Evolutionary conservation across 2,888 invertebrate genomes (phyloP).

Genomic region (Girardia tigrina): DNA sequence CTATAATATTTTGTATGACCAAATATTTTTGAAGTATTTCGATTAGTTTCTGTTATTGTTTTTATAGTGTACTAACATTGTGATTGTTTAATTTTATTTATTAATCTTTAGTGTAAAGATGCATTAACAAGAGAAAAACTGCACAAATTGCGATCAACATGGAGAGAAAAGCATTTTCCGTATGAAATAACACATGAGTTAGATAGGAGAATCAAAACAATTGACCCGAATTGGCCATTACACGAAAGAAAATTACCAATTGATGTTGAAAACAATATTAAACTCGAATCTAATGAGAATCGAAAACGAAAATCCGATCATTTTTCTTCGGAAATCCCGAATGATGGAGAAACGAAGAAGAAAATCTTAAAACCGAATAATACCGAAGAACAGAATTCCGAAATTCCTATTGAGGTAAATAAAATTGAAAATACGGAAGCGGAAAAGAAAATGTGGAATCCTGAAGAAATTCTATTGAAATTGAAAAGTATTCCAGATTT

Average conservation of each 20-base stretch:
- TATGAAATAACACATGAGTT: background rate
- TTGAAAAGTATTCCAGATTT: background rate
- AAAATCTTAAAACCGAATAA: background rate
- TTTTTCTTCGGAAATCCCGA: background rate
- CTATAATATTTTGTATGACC: too few relatives aligned
- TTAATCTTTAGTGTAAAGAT: constrained; percentile 28
- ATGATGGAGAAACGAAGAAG: too few relatives aligned
- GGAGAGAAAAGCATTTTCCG: constrained; percentile 24
- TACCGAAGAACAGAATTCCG: too few relatives aligned
- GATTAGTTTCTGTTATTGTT: too few relatives aligned
- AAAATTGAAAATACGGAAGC: background rate
- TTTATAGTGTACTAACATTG: too few relatives aligned
- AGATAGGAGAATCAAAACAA: constrained; percentile 18
- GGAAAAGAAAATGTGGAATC: background rate
- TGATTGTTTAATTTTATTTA: too few relatives aligned
- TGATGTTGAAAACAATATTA: background rate
- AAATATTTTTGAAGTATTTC: too few relatives aligned
- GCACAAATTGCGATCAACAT: constrained; percentile 31
- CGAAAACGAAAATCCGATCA: background rate
- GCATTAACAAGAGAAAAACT: constrained; percentile 16
- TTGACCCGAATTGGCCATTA: constrained; percentile 34
- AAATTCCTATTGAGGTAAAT: background rate
- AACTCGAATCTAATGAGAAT: too few relatives aligned
- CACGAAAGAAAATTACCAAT: background rate
- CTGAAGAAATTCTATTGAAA: background rate